Evolutionary conservation across 2,113 vertebrate genomes (phyloP).

Genomic region (Larimichthys crocea): DNA sequence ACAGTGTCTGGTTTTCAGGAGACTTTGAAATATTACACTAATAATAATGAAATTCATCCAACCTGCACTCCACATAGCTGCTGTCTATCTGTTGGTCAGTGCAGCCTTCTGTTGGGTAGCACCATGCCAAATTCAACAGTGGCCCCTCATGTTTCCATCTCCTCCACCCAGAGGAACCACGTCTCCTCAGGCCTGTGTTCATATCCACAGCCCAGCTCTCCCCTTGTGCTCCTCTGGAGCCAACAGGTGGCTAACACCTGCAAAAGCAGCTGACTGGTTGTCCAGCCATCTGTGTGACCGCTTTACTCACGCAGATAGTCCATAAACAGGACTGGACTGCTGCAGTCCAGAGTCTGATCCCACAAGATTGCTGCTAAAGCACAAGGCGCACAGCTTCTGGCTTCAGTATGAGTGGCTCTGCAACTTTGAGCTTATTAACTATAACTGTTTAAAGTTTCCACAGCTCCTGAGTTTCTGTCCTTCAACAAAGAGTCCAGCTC

Average conservation of each 20-base stretch:
- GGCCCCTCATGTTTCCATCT: background rate
- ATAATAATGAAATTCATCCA: background rate
- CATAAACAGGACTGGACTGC: constrained; percentile 2
- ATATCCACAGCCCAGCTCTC: constrained; percentile 13
- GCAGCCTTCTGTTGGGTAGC: background rate
- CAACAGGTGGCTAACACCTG: constrained; percentile 48
- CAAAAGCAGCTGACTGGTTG: constrained; percentile 25
- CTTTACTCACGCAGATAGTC: background rate
- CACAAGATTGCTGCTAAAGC: background rate
- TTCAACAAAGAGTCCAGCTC: too few species aligned
- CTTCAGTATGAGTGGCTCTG: too few species aligned
- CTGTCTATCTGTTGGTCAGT: background rate
- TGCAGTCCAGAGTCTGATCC: background rate
- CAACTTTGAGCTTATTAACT: too few species aligned
- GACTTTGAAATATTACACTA: too few species aligned
- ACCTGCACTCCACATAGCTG: background rate
- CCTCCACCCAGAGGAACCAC: constrained; percentile 2
- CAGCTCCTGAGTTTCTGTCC: too few species aligned
- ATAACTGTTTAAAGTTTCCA: background rate
- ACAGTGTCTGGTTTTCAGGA: too few species aligned
- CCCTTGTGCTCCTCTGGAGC: constrained; percentile 18
- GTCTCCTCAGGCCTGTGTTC: constrained; percentile 3
- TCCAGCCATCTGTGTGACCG: constrained; percentile 14
- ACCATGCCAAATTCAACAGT: constrained; percentile 42
- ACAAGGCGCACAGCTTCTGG: too few species aligned